phyloP scores from a whole-genome alignment of 2,113 vertebrate genomes.

The Puma concolor region DNA sequence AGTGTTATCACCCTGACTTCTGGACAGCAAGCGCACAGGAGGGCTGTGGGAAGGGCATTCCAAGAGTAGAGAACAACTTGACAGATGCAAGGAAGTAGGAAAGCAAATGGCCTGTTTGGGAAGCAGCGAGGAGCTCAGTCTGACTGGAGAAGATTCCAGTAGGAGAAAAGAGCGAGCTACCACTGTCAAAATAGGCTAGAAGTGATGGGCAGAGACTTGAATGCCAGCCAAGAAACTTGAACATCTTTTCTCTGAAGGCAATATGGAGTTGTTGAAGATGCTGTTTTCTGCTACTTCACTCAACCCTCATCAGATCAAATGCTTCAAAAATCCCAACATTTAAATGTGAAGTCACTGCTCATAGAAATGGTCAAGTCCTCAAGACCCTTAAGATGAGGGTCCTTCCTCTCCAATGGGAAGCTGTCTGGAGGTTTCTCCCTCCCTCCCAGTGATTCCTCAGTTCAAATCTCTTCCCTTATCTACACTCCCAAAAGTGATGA shows the following conservation, averaged over 20 bases:
- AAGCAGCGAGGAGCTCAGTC: not conserved
- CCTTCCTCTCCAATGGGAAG: not conserved
- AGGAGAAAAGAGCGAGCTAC: not conserved
- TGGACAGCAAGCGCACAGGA: not conserved
- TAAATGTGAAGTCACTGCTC: not conserved
- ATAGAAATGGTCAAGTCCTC: not conserved
- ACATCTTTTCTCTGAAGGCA: constrained; percentile 50
- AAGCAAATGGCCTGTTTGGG: not conserved
- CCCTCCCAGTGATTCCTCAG: not conserved
- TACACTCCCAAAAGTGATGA: not conserved
- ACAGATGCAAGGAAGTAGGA: not conserved
- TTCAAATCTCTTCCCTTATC: not conserved
- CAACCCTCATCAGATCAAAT: constrained; percentile 62
- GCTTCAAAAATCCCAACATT: constrained; percentile 30
- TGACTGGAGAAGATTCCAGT: not conserved
- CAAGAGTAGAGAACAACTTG: not conserved
- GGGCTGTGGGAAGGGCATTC: not conserved
- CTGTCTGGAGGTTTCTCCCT: not conserved
- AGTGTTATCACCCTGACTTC: not conserved
- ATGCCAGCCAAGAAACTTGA: constrained; percentile 40
- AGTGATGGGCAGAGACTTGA: constrained; percentile 65
- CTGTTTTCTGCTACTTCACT: constrained; percentile 40
- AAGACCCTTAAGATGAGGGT: not conserved
- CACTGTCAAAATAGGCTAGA: constrained; percentile 43
- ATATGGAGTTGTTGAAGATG: constrained; percentile 51